Percentiles rank a stretch among this genome's conserved stretches.
Evolutionary conservation across 2,888 invertebrate species (phyloP).

Genomic region (Mythimna albipuncta): DNA sequence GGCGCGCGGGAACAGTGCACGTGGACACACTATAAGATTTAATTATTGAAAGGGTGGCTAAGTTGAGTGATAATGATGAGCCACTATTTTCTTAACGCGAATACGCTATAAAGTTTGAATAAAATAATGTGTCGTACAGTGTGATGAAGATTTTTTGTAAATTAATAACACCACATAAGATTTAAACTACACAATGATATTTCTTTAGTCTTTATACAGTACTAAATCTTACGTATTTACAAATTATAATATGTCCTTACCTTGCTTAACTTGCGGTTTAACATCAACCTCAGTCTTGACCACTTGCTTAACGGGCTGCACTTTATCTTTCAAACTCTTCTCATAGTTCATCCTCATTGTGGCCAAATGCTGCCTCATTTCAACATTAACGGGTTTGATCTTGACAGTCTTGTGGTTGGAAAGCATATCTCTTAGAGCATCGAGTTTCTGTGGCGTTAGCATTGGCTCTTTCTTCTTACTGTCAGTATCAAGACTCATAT

Average conservation of each 20-base stretch:
- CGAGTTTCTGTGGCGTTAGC: conserved; percentile 87
- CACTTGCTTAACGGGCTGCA: conserved; percentile 45
- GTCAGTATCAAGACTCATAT: conserved; percentile 86
- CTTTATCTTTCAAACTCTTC: conserved; percentile 77
- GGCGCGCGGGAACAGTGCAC: too few relatives aligned
- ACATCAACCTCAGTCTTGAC: conserved; percentile 43
- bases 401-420: conserved; percentile 88
- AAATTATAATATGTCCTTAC: conserved; percentile 46
- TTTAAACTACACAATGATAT: too few relatives aligned
- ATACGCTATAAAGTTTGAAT: too few relatives aligned
- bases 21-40: too few relatives aligned
- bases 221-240: background rate
- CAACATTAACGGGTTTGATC: conserved; percentile 87
- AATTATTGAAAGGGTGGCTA: too few relatives aligned
- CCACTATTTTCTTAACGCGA: too few relatives aligned
- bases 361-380: conserved; percentile 82
- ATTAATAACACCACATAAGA: too few relatives aligned
- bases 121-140: too few relatives aligned
- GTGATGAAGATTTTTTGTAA: too few relatives aligned
- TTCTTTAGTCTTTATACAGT: background rate
- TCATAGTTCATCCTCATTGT: conserved; percentile 81
- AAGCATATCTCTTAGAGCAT: conserved; percentile 87
- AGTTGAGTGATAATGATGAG: too few relatives aligned
- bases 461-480: conserved; percentile 79
- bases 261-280: conserved; percentile 48